Percentiles rank a stretch among this genome's conserved stretches.
Evolutionary conservation across 2,113 vertebrate genomes (phyloP).

Genomic region (Megaceryle maxima): DNA sequence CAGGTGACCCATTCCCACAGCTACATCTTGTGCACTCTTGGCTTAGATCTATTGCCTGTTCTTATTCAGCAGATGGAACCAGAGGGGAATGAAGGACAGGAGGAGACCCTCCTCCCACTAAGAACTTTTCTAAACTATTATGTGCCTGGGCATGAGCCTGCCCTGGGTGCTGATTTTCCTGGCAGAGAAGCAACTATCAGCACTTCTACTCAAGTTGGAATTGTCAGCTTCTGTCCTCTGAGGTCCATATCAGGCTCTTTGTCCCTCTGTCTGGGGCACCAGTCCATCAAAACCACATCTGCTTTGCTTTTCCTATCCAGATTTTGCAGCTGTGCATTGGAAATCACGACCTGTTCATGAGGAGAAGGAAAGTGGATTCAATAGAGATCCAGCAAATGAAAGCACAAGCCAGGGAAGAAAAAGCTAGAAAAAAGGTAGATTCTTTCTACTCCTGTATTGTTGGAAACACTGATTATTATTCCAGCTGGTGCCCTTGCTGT

Average conservation of each 20-base stretch:
- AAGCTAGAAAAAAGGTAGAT: conserved; percentile 88
- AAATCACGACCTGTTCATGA: conserved; percentile 91
- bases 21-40: not conserved
- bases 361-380: conserved; percentile 90
- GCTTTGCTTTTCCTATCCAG: conserved; percentile 51
- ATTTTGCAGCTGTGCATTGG: conserved; percentile 90
- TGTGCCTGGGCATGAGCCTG: not conserved
- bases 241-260: not conserved
- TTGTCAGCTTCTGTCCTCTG: not conserved
- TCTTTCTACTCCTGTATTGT: not conserved
- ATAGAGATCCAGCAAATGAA: conserved; percentile 94
- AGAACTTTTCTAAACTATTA: not conserved
- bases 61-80: not conserved
- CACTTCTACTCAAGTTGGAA: not conserved
- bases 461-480: not conserved
- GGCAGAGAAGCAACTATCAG: not conserved
- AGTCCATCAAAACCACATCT: not conserved
- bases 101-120: not conserved
- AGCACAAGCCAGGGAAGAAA: conserved; percentile 90
- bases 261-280: not conserved
- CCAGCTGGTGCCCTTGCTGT: not conserved
- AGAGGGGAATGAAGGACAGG: not conserved
- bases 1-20: not conserved
- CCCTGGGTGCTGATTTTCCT: not conserved
- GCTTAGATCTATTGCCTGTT: not conserved